Conservation (phyloP, 2,113 vertebrate species). For the Stigmatopora nigra region DNA sequence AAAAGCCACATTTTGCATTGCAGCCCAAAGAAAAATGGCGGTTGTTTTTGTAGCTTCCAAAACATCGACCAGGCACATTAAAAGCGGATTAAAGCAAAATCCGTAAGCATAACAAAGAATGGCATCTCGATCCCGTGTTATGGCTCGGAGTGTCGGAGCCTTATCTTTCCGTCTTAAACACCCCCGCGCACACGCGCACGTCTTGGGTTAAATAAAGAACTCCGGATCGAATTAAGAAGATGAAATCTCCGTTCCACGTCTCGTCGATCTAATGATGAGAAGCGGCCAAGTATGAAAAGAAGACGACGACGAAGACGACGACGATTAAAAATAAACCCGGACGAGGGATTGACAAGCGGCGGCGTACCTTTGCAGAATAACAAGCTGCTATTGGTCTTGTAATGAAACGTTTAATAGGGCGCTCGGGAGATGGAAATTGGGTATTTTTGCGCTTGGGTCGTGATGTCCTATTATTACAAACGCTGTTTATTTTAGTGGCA, state of each 20-base stretch:
- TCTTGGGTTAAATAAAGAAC: slow-evolving; percentile 31
- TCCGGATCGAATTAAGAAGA: slow-evolving; percentile 29
- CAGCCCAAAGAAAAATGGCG: background rate
- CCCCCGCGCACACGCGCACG: slow-evolving; percentile 7
- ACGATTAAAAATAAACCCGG: slow-evolving; percentile 34
- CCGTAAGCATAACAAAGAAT: slow-evolving; percentile 12
- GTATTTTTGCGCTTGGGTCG: no score
- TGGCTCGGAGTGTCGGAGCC: background rate
- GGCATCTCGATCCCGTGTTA: slow-evolving; percentile 17
- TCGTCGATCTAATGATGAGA: slow-evolving; percentile 24
- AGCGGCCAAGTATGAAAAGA: slow-evolving; percentile 41
- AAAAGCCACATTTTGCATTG: background rate
- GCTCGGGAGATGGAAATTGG: no score
- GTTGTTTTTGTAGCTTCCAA: background rate
- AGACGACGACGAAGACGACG: slow-evolving; percentile 7
- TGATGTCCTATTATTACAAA: slow-evolving; percentile 46
- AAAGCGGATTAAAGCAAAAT: background rate
- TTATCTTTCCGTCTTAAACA: slow-evolving; percentile 8
- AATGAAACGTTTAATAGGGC: slow-evolving; percentile 35
- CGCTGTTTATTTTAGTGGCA: slow-evolving; percentile 14
- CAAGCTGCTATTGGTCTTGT: slow-evolving; percentile 34
- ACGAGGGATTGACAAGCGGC: slow-evolving; percentile 5
- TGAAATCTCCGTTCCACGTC: slow-evolving; percentile 39
- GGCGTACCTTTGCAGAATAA: slow-evolving; percentile 32
- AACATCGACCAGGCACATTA: background rate